Conservation (phyloP, 2,797 vertebrate genomes). For the Mallotus villosus region DNA sequence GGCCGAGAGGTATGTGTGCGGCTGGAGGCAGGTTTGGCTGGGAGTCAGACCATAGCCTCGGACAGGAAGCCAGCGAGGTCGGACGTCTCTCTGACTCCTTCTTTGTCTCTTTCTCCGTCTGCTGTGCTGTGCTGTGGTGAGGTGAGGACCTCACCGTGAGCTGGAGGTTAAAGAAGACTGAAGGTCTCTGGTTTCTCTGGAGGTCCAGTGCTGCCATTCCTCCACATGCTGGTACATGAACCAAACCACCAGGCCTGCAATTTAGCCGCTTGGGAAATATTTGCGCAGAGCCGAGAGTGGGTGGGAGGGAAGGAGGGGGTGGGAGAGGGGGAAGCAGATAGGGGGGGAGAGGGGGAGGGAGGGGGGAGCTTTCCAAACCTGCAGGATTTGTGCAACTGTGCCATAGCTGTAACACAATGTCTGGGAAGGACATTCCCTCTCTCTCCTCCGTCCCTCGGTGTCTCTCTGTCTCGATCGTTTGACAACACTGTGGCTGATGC, state of each 20-base stretch:
- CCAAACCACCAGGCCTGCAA: slow-evolving; percentile 64
- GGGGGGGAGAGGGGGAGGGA: no score
- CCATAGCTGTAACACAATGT: slow-evolving; percentile 49
- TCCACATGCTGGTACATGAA: slow-evolving; percentile 49
- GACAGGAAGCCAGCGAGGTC: slow-evolving; percentile 61
- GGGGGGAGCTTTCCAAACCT: no score
- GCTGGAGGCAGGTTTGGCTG: slow-evolving; percentile 46
- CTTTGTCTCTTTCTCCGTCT: not conserved
- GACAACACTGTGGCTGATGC: slow-evolving; percentile 18
- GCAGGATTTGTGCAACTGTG: no score
- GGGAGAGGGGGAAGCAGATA: no score
- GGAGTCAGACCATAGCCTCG: slow-evolving; percentile 53
- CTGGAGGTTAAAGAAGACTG: slow-evolving; percentile 26
- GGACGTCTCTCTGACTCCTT: slow-evolving; percentile 31
- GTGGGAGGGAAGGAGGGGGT: no score
- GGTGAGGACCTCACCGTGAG: not conserved
- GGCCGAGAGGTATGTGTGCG: slow-evolving; percentile 44
- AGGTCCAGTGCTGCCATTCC: slow-evolving; percentile 41
- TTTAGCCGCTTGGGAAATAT: slow-evolving; percentile 64
- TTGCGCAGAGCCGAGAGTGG: slow-evolving; percentile 29
- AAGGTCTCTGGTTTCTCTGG: slow-evolving; percentile 52
- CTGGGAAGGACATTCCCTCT: slow-evolving; percentile 42
- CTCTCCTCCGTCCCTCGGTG: slow-evolving; percentile 7
- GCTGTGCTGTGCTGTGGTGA: slow-evolving; percentile 9
- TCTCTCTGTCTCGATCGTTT: slow-evolving; percentile 13